These are phyloP conservation scores for Amyelois transitella DNA, from an alignment of 1,140 invertebrate genomes.

Conservation along the genomic window DNA sequence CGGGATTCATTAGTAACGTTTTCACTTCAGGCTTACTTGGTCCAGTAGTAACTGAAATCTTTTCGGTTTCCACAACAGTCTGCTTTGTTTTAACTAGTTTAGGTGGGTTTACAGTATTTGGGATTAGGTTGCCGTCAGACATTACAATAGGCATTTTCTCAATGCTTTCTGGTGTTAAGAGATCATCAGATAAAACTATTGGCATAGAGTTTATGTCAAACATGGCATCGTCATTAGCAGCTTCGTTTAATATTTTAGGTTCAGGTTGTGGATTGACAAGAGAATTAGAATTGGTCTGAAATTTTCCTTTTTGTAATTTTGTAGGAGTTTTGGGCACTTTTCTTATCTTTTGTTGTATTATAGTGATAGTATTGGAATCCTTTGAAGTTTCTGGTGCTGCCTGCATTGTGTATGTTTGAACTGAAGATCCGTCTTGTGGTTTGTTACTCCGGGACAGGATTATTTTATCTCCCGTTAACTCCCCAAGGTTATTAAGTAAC, in stretches of 20 bases:
- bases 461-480: constrained; percentile 57
- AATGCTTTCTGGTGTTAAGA: constrained; percentile 74
- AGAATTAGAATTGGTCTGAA: constrained; percentile 22
- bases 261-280: constrained; percentile 29
- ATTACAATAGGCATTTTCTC: constrained; percentile 81
- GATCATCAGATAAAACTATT: constrained; percentile 80
- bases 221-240: constrained; percentile 73
- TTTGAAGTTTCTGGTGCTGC: constrained; percentile 37
- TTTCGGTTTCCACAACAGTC: constrained; percentile 40
- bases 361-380: constrained; percentile 45
- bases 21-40: constrained; percentile 52
- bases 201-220: constrained; percentile 85
- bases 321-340: constrained; percentile 45
- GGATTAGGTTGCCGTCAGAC: constrained; percentile 72
- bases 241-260: constrained; percentile 29
- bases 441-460: constrained; percentile 56
- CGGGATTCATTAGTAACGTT: constrained; percentile 51
- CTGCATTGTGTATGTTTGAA: constrained; percentile 69
- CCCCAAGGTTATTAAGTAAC: constrained; percentile 47
- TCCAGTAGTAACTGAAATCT: constrained; percentile 29
- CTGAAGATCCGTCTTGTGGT: constrained; percentile 42
- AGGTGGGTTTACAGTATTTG: constrained; percentile 35
- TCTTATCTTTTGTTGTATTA: constrained; percentile 55
- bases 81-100: constrained; percentile 54
- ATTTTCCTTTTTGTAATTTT: constrained; percentile 54